phyloP scores from a whole-genome alignment of 2,113 vertebrate genomes.

The Onychostruthus taczanowskii region DNA sequence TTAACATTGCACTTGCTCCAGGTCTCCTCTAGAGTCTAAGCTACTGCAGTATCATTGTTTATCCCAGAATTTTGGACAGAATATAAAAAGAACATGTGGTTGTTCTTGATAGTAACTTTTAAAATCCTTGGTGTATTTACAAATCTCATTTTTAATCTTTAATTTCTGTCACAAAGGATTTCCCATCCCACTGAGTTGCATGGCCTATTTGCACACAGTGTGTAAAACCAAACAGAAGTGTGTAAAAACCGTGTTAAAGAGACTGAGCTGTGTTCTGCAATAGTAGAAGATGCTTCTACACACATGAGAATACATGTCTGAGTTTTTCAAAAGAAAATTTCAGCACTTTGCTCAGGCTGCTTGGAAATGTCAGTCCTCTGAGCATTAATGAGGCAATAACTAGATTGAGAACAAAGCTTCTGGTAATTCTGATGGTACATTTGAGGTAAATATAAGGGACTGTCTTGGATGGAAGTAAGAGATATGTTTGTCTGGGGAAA shows the following conservation, averaged over 20 bases:
- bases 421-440: neutral
- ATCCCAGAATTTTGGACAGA: neutral
- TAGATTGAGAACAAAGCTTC: neutral
- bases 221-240: neutral
- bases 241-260: neutral
- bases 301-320: neutral
- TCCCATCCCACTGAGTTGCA: neutral
- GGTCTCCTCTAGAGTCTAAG: neutral
- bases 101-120: neutral
- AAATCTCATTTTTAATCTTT: neutral
- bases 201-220: neutral
- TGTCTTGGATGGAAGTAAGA: neutral
- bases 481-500: neutral
- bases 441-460: neutral
- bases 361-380: neutral
- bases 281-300: neutral
- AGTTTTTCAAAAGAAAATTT: neutral
- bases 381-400: neutral
- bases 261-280: neutral
- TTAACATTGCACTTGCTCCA: neutral
- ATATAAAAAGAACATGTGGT: neutral
- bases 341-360: neutral
- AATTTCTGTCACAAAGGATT: neutral
- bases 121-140: neutral
- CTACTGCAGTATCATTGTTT: neutral